A percentile compares a stretch with the other conserved stretches of the same genome.
Evolutionary conservation across 2,888 invertebrate species (phyloP).

Genomic region (Aphelenchoides bicaudatus): DNA sequence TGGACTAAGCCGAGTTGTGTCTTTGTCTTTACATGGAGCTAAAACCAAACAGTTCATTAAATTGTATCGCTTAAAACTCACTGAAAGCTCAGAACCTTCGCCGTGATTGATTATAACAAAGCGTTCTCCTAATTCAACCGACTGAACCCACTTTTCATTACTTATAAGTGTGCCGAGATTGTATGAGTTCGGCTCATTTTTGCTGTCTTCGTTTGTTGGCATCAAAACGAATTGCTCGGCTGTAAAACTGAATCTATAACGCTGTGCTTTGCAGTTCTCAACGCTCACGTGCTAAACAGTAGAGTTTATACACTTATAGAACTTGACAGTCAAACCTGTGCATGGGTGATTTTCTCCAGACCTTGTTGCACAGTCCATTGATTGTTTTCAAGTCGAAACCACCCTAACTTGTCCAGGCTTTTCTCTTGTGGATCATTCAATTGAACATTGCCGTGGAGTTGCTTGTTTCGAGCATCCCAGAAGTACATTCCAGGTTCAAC

Average conservation of each 20-base stretch:
- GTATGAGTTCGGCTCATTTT: slow-evolving; percentile 27
- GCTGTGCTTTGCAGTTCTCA: slow-evolving; percentile 45
- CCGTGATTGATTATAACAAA: slow-evolving; percentile 26
- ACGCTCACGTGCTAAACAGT: slow-evolving; percentile 45
- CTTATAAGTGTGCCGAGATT: slow-evolving; percentile 37
- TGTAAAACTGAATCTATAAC: slow-evolving; percentile 40
- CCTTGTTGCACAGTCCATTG: slow-evolving; percentile 38
- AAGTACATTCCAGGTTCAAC: slow-evolving; percentile 48
- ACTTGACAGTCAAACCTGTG: slow-evolving; percentile 2
- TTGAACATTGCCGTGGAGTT: slow-evolving; percentile 35
- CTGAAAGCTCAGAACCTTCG: slow-evolving; percentile 33
- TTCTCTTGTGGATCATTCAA: slow-evolving; percentile 42
- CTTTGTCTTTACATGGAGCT: slow-evolving; percentile 40
- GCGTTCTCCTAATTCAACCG: slow-evolving; percentile 34
- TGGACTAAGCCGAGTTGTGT: slow-evolving; percentile 34
- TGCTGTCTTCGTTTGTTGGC: slow-evolving; percentile 27
- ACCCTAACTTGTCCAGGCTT: slow-evolving; percentile 43
- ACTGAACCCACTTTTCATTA: slow-evolving; percentile 46
- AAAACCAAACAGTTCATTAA: slow-evolving; percentile 22
- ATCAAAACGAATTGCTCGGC: slow-evolving; percentile 46
- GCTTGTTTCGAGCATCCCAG: slow-evolving; percentile 25
- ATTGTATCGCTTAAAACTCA: not conserved
- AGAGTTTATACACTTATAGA: too few relatives aligned
- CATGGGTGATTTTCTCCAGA: slow-evolving; percentile 41
- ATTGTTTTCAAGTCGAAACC: slow-evolving; percentile 41